Conservation (phyloP, 2,113 vertebrate species). For the Haemorhous mexicanus region DNA sequence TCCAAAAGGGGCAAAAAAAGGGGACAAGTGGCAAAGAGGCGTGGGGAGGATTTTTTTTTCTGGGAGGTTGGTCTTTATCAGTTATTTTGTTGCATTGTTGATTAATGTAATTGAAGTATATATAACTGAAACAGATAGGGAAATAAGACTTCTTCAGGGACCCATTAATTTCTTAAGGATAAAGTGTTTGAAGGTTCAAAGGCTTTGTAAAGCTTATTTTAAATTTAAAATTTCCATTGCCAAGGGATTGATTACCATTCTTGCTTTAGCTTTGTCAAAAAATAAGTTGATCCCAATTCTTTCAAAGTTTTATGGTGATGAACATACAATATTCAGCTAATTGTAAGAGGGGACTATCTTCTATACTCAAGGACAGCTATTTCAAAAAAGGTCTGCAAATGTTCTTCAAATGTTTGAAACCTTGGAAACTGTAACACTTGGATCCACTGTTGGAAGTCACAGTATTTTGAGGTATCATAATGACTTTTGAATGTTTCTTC, state of each 20-base stretch:
- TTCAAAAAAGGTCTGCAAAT: constrained; percentile 5
- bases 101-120: constrained; percentile 76
- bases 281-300: constrained; percentile 66
- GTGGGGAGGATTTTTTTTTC: not conserved
- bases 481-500: not conserved
- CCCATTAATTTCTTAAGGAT: constrained; percentile 83
- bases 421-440: constrained; percentile 6
- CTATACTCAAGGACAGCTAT: constrained; percentile 63
- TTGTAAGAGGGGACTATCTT: constrained; percentile 27
- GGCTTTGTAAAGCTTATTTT: constrained; percentile 81
- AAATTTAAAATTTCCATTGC: constrained; percentile 80
- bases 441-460: not conserved
- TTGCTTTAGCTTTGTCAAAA: constrained; percentile 76
- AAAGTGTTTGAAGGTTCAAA: constrained; percentile 81
- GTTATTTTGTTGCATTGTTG: constrained; percentile 71
- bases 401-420: constrained; percentile 9
- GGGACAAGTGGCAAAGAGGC: not conserved
- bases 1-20: not conserved
- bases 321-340: constrained; percentile 49
- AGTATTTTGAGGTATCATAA: not conserved
- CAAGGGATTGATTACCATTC: constrained; percentile 79
- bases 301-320: constrained; percentile 69
- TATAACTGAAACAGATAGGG: constrained; percentile 71
- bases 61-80: constrained; percentile 25
- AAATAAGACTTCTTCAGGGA: constrained; percentile 79